These are phyloP conservation scores for Callorhinus ursinus DNA, from an alignment of 2,113 vertebrate species.

Conservation along the genomic window DNA sequence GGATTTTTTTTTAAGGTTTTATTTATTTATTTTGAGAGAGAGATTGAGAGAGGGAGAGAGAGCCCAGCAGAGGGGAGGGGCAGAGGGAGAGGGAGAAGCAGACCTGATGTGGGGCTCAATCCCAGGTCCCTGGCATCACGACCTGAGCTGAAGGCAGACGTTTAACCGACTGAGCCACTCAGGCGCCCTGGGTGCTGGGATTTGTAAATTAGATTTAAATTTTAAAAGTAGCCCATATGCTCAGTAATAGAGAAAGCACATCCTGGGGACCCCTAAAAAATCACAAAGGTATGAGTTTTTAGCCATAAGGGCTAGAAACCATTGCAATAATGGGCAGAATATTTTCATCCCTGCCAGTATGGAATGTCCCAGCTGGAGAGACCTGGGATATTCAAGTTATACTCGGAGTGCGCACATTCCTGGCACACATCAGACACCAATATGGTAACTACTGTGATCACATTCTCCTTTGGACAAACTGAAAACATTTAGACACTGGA, in stretches of 20 bases:
- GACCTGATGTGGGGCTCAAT: too few species aligned
- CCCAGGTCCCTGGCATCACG: too few species aligned
- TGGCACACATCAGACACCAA: neutral
- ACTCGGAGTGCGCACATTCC: neutral
- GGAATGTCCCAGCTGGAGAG: neutral
- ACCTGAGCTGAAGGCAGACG: neutral
- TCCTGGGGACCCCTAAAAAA: neutral
- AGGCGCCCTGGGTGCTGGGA: neutral
- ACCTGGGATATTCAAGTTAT: neutral
- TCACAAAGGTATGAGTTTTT: neutral
- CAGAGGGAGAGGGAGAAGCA: too few species aligned
- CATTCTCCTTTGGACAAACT: neutral
- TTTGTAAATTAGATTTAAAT: slow-evolving; percentile 54
- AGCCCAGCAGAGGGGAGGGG: too few species aligned
- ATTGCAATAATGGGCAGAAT: neutral
- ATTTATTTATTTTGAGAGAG: neutral
- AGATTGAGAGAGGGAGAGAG: too few species aligned
- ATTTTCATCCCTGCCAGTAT: neutral
- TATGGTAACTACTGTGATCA: neutral
- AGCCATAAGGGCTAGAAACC: neutral
- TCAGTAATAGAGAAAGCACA: neutral
- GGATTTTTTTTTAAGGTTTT: neutral
- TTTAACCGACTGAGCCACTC: neutral
- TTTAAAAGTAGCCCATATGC: neutral
- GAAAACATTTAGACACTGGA: neutral